Percentiles rank a stretch among this genome's conserved stretches.
Conservation (phyloP, 35 echinoderm and acorn worm genomes). For the Lytechinus variegatus region DNA sequence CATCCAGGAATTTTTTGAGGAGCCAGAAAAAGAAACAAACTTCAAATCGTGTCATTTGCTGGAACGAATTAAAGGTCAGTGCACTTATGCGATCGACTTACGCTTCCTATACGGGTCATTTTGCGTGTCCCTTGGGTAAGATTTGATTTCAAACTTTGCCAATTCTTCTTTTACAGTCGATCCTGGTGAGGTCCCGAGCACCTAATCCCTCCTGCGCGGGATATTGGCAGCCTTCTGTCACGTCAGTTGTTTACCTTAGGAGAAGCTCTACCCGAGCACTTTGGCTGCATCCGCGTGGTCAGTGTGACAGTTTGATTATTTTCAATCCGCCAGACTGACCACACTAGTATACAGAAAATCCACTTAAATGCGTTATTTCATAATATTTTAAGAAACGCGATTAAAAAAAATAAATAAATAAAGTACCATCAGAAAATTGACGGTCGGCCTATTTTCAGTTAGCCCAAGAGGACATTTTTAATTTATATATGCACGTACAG, state of each 20-base stretch:
- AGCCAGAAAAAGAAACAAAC: neutral
- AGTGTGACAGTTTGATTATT: neutral
- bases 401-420: neutral
- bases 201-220: neutral
- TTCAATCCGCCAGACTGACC: neutral
- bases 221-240: neutral
- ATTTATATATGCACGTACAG: no score
- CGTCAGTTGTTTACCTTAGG: neutral
- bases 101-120: neutral
- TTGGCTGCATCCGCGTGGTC: neutral
- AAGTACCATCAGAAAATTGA: neutral
- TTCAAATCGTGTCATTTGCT: neutral
- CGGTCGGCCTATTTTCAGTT: no score
- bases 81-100: slow-evolving; percentile 1
- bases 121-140: neutral
- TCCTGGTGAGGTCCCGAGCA: neutral
- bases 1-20: neutral
- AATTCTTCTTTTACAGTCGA: neutral
- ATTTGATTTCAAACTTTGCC: slow-evolving; percentile 19
- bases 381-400: neutral
- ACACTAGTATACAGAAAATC: neutral
- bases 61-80: neutral
- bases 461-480: no score
- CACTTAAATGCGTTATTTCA: neutral
- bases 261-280: neutral